Evolutionary conservation across 1,140 invertebrate genomes (phyloP), one percentile per base, ranked within the genome.

Genomic region (Drosophila ficusphila): DNA sequence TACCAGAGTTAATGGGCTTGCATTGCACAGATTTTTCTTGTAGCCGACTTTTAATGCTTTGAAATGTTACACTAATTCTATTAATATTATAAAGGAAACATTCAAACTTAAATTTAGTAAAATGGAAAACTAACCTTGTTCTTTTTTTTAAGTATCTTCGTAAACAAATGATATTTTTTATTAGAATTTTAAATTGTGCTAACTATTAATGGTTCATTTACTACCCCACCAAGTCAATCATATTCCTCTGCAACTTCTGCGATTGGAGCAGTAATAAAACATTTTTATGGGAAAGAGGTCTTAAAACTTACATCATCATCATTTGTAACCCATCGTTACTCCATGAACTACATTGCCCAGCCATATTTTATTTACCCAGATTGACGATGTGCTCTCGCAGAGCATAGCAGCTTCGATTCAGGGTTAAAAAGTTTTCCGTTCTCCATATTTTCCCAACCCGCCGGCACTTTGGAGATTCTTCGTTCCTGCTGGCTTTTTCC

Each of bases 1-100:
- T 34, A 29, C 61, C 23, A 23, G 27, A 67, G 60, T 79, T 76
- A 71, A 76, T 76, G 48, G 62, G 56, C 65, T 79, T 65, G 33
- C 44, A 56, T 34, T 48, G 34, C n/a, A 34, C n/a, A 33, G 36
- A 67, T 52, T 52, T 67, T 29, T 5, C 7, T 3, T 25, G 5
- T 21, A 16, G 2, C 7, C 27, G 52, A 36, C n/a, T 62, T 25
- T 11, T 3, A 25, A 8, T 33, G 7, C 12, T 14, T 25, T 27
- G 1, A 27, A 16, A 12, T 8, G 23, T 3, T 23, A 23, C 5
- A 23, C 23, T 23, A 23, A 23, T 23, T 23, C 5, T 23, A 3
- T 23, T 23, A 23, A 2, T n/a, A n/a, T n/a, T n/a, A n/a, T n/a
- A n/a, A n/a, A n/a, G n/a, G n/a, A n/a, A n/a, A n/a, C n/a, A n/a